phyloP scores from a whole-genome alignment of 1,140 invertebrate species.

The Lordiphosa clarofinis region DNA sequence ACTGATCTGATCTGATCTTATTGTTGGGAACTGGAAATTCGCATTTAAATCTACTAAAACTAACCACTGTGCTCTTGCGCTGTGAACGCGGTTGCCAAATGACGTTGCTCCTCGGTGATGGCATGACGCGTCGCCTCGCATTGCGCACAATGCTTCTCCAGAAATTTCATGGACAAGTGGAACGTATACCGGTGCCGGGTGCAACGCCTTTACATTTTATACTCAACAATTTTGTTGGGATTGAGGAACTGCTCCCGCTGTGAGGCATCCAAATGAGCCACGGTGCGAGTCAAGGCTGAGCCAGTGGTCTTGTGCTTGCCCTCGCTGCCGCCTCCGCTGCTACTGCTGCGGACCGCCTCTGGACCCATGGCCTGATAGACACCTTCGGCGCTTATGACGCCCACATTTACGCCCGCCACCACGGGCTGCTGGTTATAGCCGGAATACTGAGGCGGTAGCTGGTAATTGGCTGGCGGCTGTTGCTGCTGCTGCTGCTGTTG shows the following conservation, averaged over 20 bases:
- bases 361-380: constrained; percentile 70
- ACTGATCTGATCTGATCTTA: constrained; percentile 35
- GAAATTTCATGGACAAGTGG: constrained; percentile 79
- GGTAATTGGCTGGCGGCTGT: constrained; percentile 59
- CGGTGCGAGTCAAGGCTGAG: constrained; percentile 63
- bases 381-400: constrained; percentile 71
- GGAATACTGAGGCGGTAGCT: constrained; percentile 71
- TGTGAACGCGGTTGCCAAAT: constrained; percentile 24
- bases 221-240: constrained; percentile 78
- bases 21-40: constrained; percentile 33
- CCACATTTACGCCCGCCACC: constrained; percentile 73
- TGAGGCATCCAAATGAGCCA: constrained; percentile 70
- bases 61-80: constrained; percentile 63
- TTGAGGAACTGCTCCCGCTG: constrained; percentile 79
- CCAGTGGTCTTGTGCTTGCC: constrained; percentile 37
- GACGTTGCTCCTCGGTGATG: constrained; percentile 55
- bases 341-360: constrained; percentile 56
- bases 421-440: constrained; percentile 74
- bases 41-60: constrained; percentile 48
- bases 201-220: constrained; percentile 80
- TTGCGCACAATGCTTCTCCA: constrained; percentile 77
- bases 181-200: constrained; percentile 79
- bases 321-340: constrained; percentile 31
- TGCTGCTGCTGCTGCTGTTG: constrained; percentile 54
- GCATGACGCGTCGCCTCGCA: constrained; percentile 63